Base-by-base conservation (phyloP, 2,797 vertebrate species). In the Acipenser oxyrinchus region DNA sequence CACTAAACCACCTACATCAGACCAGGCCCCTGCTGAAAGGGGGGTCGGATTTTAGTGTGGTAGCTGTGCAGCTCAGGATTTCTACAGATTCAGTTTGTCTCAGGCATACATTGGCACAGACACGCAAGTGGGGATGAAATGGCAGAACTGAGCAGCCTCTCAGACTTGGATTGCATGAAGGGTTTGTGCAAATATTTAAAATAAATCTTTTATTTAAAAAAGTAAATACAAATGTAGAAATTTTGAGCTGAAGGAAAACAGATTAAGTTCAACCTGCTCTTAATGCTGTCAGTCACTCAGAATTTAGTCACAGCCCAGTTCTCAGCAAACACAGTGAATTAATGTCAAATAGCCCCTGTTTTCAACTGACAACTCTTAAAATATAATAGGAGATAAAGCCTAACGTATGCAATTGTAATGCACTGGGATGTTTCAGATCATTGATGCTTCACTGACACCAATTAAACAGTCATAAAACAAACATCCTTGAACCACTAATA, bases 261-360 rank as follows among this genome's bases (percentile, higher is more conserved):
- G 82, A 89, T 87, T 84, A 88, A 75, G 78, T 77, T 75, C 78
- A 83, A 77, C 80, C 72, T 69, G 1, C 80, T 81, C 64, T 69
- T 63, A 71, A 60, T 72, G 55, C 69, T 73, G 83, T 86, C 83
- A 83, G 69, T 84, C 79, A 63, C 85, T 84, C 86, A 77, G 79
- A 85, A 83, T 87, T 71, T 78, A 82, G 80, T 84, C 76, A 78
- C 75, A 75, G 74, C 74, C 75, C 68, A 73, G 66, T 75, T 77
- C 81, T 83, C 77, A 64, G 70, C 79, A 87, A 85, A 88, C 84
- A 86, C 74, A 73, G 70, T 74, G 78, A 73, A 84, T 79, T 81
- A 84, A 79, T 78, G 79, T 81, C 78, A 79, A 86, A 87, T 79
- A 84, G 75, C 67, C 71, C 60, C 69, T 63, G 59, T 65, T 37